Base-by-base conservation (phyloP, 1,140 invertebrate genomes). In the Leptopilina clavipes region DNA sequence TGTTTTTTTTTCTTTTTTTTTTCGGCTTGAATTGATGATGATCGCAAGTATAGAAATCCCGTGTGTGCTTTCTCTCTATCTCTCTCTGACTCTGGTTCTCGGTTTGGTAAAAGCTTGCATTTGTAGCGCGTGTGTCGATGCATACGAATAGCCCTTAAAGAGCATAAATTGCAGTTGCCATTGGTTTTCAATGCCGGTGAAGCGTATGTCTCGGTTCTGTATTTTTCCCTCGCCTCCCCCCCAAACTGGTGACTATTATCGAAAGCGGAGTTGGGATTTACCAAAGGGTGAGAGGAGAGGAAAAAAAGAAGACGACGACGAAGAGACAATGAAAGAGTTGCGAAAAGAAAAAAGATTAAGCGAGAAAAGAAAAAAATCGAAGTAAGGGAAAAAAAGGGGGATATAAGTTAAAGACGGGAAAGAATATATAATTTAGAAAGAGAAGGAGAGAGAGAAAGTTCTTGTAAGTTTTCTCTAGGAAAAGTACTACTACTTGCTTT, bases 121-220 rank as follows among this genome's bases (percentile, higher is more conserved):
- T 65, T 65, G 59, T 31, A 65, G 12, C 59, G 59, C 19, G 19
- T 65, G 59, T 65, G 59, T 65, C 59, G 59, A 31, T 65, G 59
- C 59, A 65, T 65, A 65, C 59, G 22, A 65, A 65, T 65, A 11
- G 59, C 59, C 59, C 59, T 65, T 65, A 65, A 65, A 65, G 22
- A 65, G 59, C 59, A 65, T 65, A 65, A 65, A 65, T 65, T 65
- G 59, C 25, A 65, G 59, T 65, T 65, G 56, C 56, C 56, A 65
- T 65, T 31, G 56, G 56, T 65, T 65, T 65, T 65, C 59, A 65
- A 65, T 65, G 59, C 22, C 56, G 22, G 19, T 65, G 22, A 31
- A 65, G 59, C 59, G 59, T 65, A 65, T 65, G 59, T 65, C 59
- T 65, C 59, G 59, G 59, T 65, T n/a, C 59, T 65, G 59, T 65